Conservation (phyloP, 2,888 invertebrate genomes). For the Tachystola acroxantha region DNA sequence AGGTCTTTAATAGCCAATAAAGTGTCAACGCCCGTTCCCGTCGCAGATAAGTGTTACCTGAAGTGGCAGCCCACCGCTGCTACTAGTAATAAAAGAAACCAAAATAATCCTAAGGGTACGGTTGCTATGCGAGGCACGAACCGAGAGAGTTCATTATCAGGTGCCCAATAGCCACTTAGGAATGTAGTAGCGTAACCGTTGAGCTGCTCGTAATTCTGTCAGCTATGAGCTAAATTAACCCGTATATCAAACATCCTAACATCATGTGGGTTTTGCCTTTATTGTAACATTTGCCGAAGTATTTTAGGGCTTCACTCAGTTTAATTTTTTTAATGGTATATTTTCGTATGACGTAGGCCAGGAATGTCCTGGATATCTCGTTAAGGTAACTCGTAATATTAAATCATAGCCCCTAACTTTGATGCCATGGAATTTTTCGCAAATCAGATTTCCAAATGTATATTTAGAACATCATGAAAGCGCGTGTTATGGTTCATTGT, state of each 20-base stretch:
- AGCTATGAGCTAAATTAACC: background rate
- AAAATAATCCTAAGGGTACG: constrained; percentile 5
- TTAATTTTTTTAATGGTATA: too few species aligned
- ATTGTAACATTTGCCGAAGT: too few species aligned
- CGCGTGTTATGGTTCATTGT: background rate
- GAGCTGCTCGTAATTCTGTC: background rate
- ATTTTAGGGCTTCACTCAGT: too few species aligned
- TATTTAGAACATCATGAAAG: background rate
- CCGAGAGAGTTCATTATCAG: background rate
- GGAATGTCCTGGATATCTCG: too few species aligned
- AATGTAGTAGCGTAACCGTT: background rate
- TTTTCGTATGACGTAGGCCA: too few species aligned
- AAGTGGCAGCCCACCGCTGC: constrained; percentile 24
- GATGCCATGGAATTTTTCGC: background rate
- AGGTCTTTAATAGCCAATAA: constrained; percentile 72
- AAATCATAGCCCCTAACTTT: background rate
- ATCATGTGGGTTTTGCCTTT: too few species aligned
- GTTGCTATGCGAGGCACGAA: background rate
- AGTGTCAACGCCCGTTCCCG: constrained; percentile 59
- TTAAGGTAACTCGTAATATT: too few species aligned
- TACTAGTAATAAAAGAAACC: constrained; percentile 5
- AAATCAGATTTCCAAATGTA: background rate
- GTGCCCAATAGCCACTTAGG: background rate
- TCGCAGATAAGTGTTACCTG: constrained; percentile 60
- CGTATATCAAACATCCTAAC: too few species aligned